Conservation (phyloP, 2,113 vertebrate genomes). For the Aspiorhynchus laticeps region DNA sequence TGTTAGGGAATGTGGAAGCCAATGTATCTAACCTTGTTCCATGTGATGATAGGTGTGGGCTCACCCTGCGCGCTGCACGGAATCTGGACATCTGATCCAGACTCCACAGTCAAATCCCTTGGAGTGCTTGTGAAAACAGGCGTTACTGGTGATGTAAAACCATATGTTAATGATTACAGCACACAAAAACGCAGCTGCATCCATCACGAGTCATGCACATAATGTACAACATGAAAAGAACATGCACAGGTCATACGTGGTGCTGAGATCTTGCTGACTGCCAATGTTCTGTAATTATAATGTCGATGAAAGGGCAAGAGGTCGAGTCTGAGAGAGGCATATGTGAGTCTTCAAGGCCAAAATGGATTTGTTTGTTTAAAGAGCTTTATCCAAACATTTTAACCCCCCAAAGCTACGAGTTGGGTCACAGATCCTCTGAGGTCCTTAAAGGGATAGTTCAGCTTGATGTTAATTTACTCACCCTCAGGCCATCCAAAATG, state of each 20-base stretch:
- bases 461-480: neutral
- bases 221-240: conserved; percentile 2
- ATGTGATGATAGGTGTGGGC: conserved; percentile 90
- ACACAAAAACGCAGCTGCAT: conserved; percentile 20
- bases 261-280: neutral
- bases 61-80: conserved; percentile 94
- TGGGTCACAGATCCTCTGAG: neutral
- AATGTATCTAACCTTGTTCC: conserved; percentile 90
- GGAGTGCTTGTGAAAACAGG: conserved; percentile 93
- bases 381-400: neutral
- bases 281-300: neutral
- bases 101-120: conserved; percentile 91
- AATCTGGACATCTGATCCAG: conserved; percentile 91
- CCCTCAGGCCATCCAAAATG: too few relatives aligned
- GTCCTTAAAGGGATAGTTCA: neutral
- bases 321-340: neutral
- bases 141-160: conserved; percentile 87
- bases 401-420: neutral
- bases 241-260: conserved; percentile 1
- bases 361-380: neutral
- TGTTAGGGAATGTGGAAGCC: neutral
- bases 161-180: conserved; percentile 73
- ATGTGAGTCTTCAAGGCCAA: neutral
- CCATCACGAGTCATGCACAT: neutral
- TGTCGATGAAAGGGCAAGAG: neutral